Evolutionary conservation across 2,888 invertebrate genomes (phyloP), one percentile per base, ranked within the genome.

Genomic region (Scelioninae gen. 2): DNA sequence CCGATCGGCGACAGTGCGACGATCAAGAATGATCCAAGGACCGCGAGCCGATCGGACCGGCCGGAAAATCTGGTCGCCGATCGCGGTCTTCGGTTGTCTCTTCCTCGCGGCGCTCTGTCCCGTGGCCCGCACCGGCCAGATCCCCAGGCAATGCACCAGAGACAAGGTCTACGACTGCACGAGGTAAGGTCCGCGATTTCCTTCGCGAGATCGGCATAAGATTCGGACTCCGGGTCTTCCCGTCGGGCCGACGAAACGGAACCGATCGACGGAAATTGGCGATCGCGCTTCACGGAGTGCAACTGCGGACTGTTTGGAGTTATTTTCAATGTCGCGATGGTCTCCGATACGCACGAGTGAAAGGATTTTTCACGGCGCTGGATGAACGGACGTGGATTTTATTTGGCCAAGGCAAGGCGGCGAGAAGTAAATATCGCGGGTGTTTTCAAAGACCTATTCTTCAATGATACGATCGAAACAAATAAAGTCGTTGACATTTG

Each of bases 141-240:
- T 73, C 41, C 63, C 45, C 5, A 43, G 28, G 35, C 50, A 64
- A 58, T 73, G 73, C 33, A 39, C 22, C 16, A 13, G 33, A 52
- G 52, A 53, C 33, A 61, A 67, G 53, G 61, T 67, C 16, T 73
- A 73, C 52, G 67, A 73, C 31, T 73, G 72, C 15, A 73, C 55
- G 39, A 73, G 67, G 73, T 73, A 48, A 53, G 53, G 13, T 11
- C 35, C 19, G 31, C 18, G 31, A 28, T 31, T 4, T 9, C 7
- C 31, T 4, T 9, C 7, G 9, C 31, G 31, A 31, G 9, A 9
- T 31, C 31, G 31, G n/a, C n/a, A n/a, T n/a, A n/a, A n/a, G n/a
- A n/a, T n/a, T n/a, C n/a, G n/a, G n/a, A n/a, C n/a, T n/a, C n/a
- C n/a, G n/a, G n/a, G n/a, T n/a, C n/a, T 9, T 22, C 5, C 5